A percentile compares a stretch with the other conserved stretches of the same genome.
These are phyloP conservation scores for Mythimna vitellina DNA, from an alignment of 2,888 invertebrate genomes.

Conservation along the genomic window DNA sequence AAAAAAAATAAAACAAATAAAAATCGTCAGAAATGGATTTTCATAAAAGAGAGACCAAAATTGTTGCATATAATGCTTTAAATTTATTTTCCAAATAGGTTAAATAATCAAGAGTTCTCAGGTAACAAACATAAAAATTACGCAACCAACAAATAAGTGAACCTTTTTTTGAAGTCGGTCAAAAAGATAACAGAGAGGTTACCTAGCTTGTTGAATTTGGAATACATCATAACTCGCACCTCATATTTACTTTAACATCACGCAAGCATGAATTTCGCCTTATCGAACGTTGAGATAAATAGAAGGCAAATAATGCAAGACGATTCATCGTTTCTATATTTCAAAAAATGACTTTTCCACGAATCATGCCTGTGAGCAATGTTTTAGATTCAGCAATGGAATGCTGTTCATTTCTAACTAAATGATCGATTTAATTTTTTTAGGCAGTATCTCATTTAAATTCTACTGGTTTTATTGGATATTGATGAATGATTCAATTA, in stretches of 20 bases:
- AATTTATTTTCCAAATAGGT: no score
- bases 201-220: constrained; percentile 2
- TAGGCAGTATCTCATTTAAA: no score
- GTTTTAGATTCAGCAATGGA: not conserved
- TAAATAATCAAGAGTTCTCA: no score
- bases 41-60: no score
- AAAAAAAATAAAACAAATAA: no score
- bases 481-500: not conserved
- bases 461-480: not conserved
- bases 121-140: no score
- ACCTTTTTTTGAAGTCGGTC: no score
- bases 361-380: constrained; percentile 1
- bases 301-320: constrained; percentile 23
- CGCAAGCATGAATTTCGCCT: not conserved
- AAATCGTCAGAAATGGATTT: no score
- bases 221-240: constrained; percentile 1
- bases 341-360: constrained; percentile 7
- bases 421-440: constrained; percentile 17
- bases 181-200: constrained; percentile 1
- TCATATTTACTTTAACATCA: constrained; percentile 36
- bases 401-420: no score
- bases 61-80: no score
- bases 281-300: constrained; percentile 16
- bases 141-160: no score
- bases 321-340: constrained; percentile 16